These are phyloP conservation scores for Pedicia rivosa DNA, from an alignment of 2,888 invertebrate genomes.

Conservation along the genomic window DNA sequence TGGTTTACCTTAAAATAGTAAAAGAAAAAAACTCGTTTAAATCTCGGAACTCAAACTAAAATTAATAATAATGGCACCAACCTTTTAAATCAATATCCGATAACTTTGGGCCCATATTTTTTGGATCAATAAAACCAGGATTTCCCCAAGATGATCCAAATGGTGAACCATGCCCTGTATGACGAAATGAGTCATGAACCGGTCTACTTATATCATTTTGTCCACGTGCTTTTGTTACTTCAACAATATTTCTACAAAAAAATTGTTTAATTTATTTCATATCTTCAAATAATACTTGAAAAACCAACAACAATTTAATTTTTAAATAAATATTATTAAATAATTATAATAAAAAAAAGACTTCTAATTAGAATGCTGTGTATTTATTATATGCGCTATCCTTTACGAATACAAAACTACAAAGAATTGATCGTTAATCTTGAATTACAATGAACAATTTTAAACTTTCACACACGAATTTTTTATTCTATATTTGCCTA, in stretches of 20 bases:
- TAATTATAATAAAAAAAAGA: background rate
- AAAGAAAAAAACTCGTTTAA: background rate
- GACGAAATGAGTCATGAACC: conserved; percentile 65
- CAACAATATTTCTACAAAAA: conserved; percentile 42
- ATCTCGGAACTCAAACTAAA: background rate
- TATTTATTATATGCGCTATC: background rate
- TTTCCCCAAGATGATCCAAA: conserved; percentile 74
- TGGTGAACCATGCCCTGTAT: conserved; percentile 58
- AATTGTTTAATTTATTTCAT: too few relatives aligned
- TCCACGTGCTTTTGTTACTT: conserved; percentile 42
- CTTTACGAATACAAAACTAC: background rate
- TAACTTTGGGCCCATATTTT: conserved; percentile 37
- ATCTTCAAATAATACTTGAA: too few relatives aligned
- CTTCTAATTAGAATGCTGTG: background rate
- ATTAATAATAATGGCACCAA: conserved; percentile 11
- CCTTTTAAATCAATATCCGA: conserved; percentile 17
- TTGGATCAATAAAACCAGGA: conserved; percentile 61
- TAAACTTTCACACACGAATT: too few relatives aligned
- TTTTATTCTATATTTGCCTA: too few relatives aligned
- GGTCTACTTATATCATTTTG: conserved; percentile 67
- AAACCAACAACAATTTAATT: too few relatives aligned
- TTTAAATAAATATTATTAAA: too few relatives aligned
- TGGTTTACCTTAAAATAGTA: background rate
- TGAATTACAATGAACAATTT: too few relatives aligned
- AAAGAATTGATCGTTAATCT: background rate